Base-by-base conservation (phyloP, 2,888 invertebrate genomes). In the Eilema sororculum region DNA sequence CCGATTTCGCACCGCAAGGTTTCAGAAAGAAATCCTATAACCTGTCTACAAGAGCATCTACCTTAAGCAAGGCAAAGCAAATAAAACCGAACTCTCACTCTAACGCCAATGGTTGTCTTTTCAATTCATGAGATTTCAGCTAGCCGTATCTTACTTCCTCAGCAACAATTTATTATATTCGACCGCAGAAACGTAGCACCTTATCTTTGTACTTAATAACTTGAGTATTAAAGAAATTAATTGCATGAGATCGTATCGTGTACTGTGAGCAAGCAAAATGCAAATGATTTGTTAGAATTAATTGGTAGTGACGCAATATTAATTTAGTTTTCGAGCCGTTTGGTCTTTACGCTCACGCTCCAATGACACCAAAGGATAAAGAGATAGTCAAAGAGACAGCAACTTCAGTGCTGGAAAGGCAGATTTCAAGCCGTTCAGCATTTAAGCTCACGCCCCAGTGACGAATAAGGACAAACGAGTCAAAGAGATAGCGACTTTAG, bases 211-310 rank as follows among this genome's bases (percentile, higher is more conserved):
- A 13, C 22, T 62, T 25, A 65, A 58, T 58, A 67, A n/a, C 41
- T 59, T 59, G 9, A 1, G n/a, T 46, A 59, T 46, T 60, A 46
- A 52, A 60, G 41, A 25, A 52, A 60, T 67, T 60, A 67, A 67
- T 67, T 60, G 46, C 22, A 41, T 52, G 28, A 67, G 60, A 60
- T 60, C 28, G n/a, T 67, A 67, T 67, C 46, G 22, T 28, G 12
- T 12, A 30, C 52, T 56, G 5, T n/a, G 24, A 59, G 13, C 28
- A 10, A 59, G 25, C 46, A 46, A 52, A 60, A 60, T 60, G 60
- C 30, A 67, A 67, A 67, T 67, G 13, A 67, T 46, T 60, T 60
- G 52, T 3, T 20, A 60, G 60, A 67, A 30, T 59, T 60, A 67
- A 60, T 67, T 60, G 28, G 60, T 30, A 60, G 9, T 60, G 60